Base-by-base conservation (phyloP, 2,113 vertebrate species). In the Osmerus mordax region DNA sequence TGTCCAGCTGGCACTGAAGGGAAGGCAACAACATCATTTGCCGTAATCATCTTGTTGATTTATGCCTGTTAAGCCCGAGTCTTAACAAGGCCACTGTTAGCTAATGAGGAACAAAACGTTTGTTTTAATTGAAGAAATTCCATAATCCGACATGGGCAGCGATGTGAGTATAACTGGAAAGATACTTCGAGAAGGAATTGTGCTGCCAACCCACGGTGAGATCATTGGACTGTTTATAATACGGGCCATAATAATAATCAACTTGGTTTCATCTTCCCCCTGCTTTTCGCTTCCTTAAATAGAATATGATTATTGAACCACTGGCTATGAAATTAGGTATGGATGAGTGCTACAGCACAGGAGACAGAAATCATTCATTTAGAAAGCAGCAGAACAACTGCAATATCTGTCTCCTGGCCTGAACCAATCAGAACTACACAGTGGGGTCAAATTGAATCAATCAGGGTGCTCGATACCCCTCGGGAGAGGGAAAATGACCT, bases 21-120 rank as follows among this genome's bases (percentile, higher is more conserved):
- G 62, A 65, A 75, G 72, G 47, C 69, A 80, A 76, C 85, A 76
- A 65, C 66, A 71, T 85, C 81, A 84, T 63, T 60, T 11, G 58
- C 87, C 73, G 65, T 71, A 63, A 70, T 75, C 71, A 65, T 60
- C 59, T 65, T 76, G 76, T 82, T 82, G 76, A 88, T 83, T 71
- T 80, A 73, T 68, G 78, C 79, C 74, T n/a, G 4, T 23, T 52
- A 21, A 36, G 78, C 75, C 73, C 25, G 28, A 21, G 73, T 72
- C 52, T n/a, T 18, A 36, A 4, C 28, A 4, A 6, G n/a, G 15
- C 15, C 58, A 61, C 75, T 71, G 58, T 70, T 70, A 69, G 69
- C 72, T 60, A 73, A 74, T 73, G 32, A 60, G 56, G 41, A 58
- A 61, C 29, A 41, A 60, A 19, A 6, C 29, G n/a, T 75, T 80